Conservation (phyloP, 1,140 invertebrate genomes). For the Whitmania pigra region DNA sequence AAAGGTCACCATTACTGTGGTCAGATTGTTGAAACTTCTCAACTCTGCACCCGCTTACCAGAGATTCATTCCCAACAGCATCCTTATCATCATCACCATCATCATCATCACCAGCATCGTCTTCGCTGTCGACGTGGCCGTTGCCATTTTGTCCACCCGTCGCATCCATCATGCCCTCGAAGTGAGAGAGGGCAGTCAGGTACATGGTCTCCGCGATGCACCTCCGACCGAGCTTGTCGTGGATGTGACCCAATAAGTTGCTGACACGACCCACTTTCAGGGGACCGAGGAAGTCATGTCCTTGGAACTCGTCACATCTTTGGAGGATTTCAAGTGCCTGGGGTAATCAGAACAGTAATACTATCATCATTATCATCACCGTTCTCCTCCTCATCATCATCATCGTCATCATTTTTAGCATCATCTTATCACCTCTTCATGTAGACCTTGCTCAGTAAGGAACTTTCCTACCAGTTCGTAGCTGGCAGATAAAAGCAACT, state of each 20-base stretch:
- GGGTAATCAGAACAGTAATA: not conserved
- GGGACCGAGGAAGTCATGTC: not conserved
- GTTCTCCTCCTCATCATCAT: not conserved
- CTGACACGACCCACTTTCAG: not conserved
- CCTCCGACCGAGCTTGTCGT: not conserved
- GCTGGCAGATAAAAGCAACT: not conserved
- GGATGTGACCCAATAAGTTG: not conserved
- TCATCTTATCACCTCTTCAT: conserved; percentile 9
- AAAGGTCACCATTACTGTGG: not conserved
- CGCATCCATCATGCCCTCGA: too few relatives aligned
- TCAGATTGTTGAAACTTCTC: not conserved
- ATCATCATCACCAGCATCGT: too few relatives aligned
- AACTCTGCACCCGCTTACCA: not conserved
- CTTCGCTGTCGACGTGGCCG: too few relatives aligned
- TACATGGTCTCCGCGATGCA: not conserved
- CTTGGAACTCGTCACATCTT: not conserved
- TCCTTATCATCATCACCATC: too few relatives aligned
- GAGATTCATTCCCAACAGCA: not conserved
- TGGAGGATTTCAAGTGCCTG: not conserved
- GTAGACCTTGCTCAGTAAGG: not conserved
- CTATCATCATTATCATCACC: not conserved
- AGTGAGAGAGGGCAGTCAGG: not conserved
- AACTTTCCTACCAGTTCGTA: not conserved
- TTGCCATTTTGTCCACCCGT: too few relatives aligned
- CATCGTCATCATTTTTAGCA: not conserved